Percentiles rank a stretch among this genome's conserved stretches.
Evolutionary conservation across 2,797 vertebrate species (phyloP).

Genomic region (Mastacembelus armatus): DNA sequence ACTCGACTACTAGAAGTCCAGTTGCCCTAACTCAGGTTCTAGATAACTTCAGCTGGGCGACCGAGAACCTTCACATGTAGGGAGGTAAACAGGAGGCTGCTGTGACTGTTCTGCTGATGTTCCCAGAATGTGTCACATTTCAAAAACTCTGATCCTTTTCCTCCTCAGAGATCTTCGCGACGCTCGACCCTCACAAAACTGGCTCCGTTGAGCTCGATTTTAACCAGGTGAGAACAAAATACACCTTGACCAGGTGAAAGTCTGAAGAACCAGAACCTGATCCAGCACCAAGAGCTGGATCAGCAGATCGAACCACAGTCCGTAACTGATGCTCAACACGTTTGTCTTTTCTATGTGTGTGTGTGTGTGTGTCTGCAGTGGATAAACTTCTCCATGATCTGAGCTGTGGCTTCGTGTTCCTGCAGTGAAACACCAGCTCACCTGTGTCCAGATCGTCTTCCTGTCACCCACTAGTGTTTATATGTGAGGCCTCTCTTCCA

Average conservation of each 20-base stretch:
- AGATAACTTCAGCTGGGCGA: no score
- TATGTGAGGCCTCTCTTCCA: background rate
- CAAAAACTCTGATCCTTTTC: background rate
- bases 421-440: background rate
- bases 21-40: no score
- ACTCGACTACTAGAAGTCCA: no score
- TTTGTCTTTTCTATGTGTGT: conserved; percentile 14
- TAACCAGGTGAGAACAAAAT: conserved; percentile 63
- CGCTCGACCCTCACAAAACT: conserved; percentile 66
- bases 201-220: conserved; percentile 81
- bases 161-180: conserved; percentile 77
- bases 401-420: conserved; percentile 20
- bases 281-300: no score
- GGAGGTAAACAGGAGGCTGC: no score
- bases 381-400: conserved; percentile 84
- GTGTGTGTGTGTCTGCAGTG: conserved; percentile 72
- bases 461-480: background rate
- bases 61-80: no score
- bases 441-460: conserved; percentile 9
- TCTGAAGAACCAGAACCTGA: background rate
- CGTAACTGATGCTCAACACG: background rate
- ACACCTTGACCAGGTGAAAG: background rate
- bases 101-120: background rate
- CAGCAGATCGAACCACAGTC: no score
- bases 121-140: background rate